phyloP scores from a whole-genome alignment of 2,888 invertebrate genomes.

The Catotricha subobsoleta region DNA sequence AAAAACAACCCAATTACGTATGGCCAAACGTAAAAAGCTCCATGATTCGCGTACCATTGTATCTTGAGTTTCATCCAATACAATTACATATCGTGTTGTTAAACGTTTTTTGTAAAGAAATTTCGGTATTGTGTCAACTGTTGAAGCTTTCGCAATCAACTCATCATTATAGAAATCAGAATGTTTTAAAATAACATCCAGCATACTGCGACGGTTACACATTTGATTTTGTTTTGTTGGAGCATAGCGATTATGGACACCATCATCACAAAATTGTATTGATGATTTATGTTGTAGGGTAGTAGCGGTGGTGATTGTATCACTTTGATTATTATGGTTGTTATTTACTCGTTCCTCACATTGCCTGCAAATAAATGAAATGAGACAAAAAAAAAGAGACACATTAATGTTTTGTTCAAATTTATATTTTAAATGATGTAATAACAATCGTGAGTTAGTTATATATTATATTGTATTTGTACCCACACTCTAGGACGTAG shows the following conservation, averaged over 20 bases:
- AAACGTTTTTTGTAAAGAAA: conserved; percentile 34
- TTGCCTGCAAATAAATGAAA: not conserved
- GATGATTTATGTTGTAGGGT: not conserved
- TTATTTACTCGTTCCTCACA: not conserved
- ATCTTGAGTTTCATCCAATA: conserved; percentile 39
- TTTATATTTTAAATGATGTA: too few relatives aligned
- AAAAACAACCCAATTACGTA: conserved; percentile 38
- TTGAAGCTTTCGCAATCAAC: not conserved
- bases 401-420: too few relatives aligned
- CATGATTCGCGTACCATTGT: conserved; percentile 39
- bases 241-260: conserved; percentile 39
- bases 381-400: not conserved
- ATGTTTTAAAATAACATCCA: conserved; percentile 38
- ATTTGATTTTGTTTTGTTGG: conserved; percentile 48
- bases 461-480: too few relatives aligned
- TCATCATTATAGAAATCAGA: conserved; percentile 30
- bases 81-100: conserved; percentile 35
- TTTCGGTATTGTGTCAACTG: conserved; percentile 26
- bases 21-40: conserved; percentile 37
- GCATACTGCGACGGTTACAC: conserved; percentile 38
- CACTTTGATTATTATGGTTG: not conserved
- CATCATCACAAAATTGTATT: conserved; percentile 37
- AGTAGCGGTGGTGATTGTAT: not conserved
- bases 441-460: too few relatives aligned
- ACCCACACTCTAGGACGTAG: too few relatives aligned